Evolutionary conservation across 1,140 invertebrate species (phyloP), one percentile per base, ranked within the genome.

Genomic region (Drosophila orena): DNA sequence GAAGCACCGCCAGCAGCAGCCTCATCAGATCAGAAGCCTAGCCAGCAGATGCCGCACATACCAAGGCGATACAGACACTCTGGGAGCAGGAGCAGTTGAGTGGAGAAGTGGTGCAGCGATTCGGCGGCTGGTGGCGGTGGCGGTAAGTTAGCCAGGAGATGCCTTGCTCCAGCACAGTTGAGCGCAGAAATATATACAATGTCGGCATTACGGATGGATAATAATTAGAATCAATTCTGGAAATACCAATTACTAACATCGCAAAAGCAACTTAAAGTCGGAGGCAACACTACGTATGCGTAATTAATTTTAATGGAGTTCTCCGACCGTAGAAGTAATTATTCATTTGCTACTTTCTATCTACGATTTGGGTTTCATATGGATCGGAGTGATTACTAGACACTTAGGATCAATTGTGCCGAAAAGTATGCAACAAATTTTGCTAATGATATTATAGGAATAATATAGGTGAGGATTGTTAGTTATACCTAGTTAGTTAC

Each of bases 11-110:
- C 47, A 72, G 24, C 40, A 44, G 64, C 64, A 68, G 69, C 58
- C 58, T 76, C 73, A 76, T 57, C 73, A 81, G 84, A 86, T 88
- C 83, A 86, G 83, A 78, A 88, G 69, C 83, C 83, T 72, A 88
- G 79, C 68, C 78, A 88, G 79, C 83, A 86, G 83, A 86, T 86
- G 83, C 83, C 83, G 83, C 83, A 86, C 83, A 86, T 86, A 86
- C 83, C 83, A 86, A 86, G 83, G 77, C 64, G 83, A 81, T 83
- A 88, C 83, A 88, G 83, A 86, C 83, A 86, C 83, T 79, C 79
- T 83, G 83, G 81, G 81, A 72, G 78, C 77, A 66, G 56, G 83
- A 72, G 78, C 77, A 66, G 56, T 60, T 30, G 55, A 68, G 59
- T 68, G 64, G 58, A 44, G 60, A 50, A 35, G 58, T 50, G 34